Conservation (phyloP, 2,888 invertebrate species). For the Cactoblastis cactorum region DNA sequence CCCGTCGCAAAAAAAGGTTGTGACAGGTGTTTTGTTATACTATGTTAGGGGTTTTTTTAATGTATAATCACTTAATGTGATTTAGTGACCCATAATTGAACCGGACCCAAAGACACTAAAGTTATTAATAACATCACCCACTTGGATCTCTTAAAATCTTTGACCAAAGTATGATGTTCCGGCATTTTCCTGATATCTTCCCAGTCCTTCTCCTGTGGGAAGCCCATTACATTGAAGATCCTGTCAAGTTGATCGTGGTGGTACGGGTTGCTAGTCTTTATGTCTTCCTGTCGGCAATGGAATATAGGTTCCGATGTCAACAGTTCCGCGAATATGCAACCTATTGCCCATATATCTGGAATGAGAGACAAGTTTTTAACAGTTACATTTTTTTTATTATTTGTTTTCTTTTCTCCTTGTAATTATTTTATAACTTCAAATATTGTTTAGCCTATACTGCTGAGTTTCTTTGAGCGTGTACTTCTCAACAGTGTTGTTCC, state of each 20-base stretch:
- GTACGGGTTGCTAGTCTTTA: slow-evolving; percentile 99
- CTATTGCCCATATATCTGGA: slow-evolving; percentile 98
- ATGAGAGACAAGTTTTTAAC: background rate
- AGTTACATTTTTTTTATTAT: background rate
- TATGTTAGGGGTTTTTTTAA: too few relatives aligned
- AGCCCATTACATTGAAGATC: slow-evolving; percentile 99
- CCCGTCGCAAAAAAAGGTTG: too few relatives aligned
- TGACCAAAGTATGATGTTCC: slow-evolving; percentile 95
- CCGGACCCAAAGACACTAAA: too few relatives aligned
- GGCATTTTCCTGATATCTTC: slow-evolving; percentile 99
- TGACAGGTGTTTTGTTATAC: too few relatives aligned
- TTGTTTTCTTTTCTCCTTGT: too few relatives aligned
- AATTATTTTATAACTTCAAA: too few relatives aligned
- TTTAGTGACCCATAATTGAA: too few relatives aligned
- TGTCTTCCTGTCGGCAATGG: slow-evolving; percentile 99
- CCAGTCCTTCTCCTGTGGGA: slow-evolving; percentile 98
- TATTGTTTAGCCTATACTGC: too few relatives aligned
- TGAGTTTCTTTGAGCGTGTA: too few relatives aligned
- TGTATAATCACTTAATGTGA: too few relatives aligned
- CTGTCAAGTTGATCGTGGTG: slow-evolving; percentile 99
- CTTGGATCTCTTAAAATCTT: slow-evolving; percentile 97
- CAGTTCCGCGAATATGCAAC: slow-evolving; percentile 99
- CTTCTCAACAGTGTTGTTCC: too few relatives aligned
- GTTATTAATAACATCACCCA: too few relatives aligned
- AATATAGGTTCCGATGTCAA: slow-evolving; percentile 99